Percentiles rank a stretch among this genome's conserved stretches.
Evolutionary conservation across 2,113 vertebrate genomes (phyloP).

Genomic region (Boleophthalmus pectinirostris): DNA sequence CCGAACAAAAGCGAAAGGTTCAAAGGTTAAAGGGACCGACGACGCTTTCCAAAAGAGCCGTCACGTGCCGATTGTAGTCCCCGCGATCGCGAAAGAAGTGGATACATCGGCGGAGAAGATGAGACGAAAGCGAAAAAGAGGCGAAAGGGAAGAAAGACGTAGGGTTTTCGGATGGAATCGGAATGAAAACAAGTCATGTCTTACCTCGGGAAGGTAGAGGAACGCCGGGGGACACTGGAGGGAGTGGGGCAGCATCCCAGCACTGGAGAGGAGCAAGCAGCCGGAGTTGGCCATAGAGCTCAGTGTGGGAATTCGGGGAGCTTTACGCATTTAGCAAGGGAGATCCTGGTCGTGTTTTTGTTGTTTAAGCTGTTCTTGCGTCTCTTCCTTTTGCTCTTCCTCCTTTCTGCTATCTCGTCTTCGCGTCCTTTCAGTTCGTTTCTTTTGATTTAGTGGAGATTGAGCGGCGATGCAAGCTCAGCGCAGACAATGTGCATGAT

Average conservation of each 20-base stretch:
- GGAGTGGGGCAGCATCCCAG: slow-evolving; percentile 92
- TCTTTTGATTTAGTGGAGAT: slow-evolving; percentile 56
- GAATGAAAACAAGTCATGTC: slow-evolving; percentile 42
- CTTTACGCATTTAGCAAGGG: slow-evolving; percentile 75
- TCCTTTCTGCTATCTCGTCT: slow-evolving; percentile 23
- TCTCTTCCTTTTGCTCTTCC: slow-evolving; percentile 40
- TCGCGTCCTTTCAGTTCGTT: slow-evolving; percentile 1
- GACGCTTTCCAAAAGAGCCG: slow-evolving; percentile 3
- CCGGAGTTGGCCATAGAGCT: slow-evolving; percentile 98
- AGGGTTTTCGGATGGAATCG: background rate
- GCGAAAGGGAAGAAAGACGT: slow-evolving; percentile 1
- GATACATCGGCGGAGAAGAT: too few species aligned
- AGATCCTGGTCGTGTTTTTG: slow-evolving; percentile 59
- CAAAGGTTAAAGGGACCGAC: slow-evolving; percentile 38
- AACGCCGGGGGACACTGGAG: slow-evolving; percentile 89
- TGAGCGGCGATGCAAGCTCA: slow-evolving; percentile 49
- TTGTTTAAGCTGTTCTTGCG: slow-evolving; percentile 13
- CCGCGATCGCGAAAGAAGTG: slow-evolving; percentile 21
- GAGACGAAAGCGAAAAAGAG: background rate
- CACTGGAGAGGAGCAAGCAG: slow-evolving; percentile 94
- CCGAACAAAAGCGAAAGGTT: slow-evolving; percentile 38
- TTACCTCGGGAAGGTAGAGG: slow-evolving; percentile 98
- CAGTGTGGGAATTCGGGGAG: slow-evolving; percentile 83
- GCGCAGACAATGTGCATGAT: slow-evolving; percentile 64
- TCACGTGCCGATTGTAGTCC: slow-evolving; percentile 57